phyloP scores from a whole-genome alignment of 2,888 invertebrate genomes.

The Chaitophorus viminalis region DNA sequence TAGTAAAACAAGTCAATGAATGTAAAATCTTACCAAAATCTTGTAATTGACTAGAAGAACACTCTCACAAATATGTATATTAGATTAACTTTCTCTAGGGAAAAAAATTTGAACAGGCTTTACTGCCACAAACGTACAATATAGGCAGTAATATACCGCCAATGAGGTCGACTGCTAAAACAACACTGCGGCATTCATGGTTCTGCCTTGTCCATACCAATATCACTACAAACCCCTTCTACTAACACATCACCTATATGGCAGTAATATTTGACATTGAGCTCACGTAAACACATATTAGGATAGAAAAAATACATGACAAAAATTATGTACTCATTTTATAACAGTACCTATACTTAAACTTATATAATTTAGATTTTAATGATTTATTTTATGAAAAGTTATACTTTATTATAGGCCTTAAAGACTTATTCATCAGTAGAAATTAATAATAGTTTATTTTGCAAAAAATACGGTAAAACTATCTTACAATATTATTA shows the following conservation, averaged over 20 bases:
- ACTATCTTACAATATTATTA: neutral
- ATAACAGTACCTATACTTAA: neutral
- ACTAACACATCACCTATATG: slow-evolving; percentile 46
- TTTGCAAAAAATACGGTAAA: too few species aligned
- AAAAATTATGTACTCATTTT: slow-evolving; percentile 21
- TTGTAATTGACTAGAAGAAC: slow-evolving; percentile 50
- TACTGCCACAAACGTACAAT: slow-evolving; percentile 30
- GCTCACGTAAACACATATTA: slow-evolving; percentile 50
- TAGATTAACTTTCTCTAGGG: slow-evolving; percentile 55
- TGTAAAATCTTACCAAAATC: slow-evolving; percentile 55
- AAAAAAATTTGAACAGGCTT: slow-evolving; percentile 53
- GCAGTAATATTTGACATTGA: slow-evolving; percentile 61
- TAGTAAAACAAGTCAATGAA: slow-evolving; percentile 13
- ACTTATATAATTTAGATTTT: neutral
- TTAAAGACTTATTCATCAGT: neutral
- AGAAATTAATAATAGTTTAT: neutral
- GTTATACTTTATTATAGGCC: neutral
- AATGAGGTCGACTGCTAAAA: slow-evolving; percentile 61
- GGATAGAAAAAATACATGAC: slow-evolving; percentile 48
- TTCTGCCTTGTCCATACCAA: slow-evolving; percentile 57
- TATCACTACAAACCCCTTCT: slow-evolving; percentile 53
- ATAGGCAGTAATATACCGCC: slow-evolving; percentile 45
- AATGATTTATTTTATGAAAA: neutral
- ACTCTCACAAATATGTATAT: slow-evolving; percentile 51
- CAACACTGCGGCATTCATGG: slow-evolving; percentile 60